These are phyloP conservation scores for fruit fly (Drosophila melanogaster) DNA, from an alignment of 1,140 invertebrate genomes.

Conservation along the genomic window Release_6_plus_ISO1_MT NT_037436.4:18369001-18369500, in stretches of 20 bases:
- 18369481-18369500: constrained; percentile 45
- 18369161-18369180: constrained; percentile 68
- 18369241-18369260: constrained; percentile 76
- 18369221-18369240: constrained; percentile 44
- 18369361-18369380: constrained; percentile 24
- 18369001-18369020: no score
- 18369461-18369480: constrained; percentile 70
- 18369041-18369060: constrained; percentile 23
- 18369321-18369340: constrained; percentile 65
- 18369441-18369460: constrained; percentile 22
- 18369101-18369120: constrained; percentile 76
- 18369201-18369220: constrained; percentile 76
- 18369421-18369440: constrained; percentile 18
- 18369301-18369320: constrained; percentile 28
- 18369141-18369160: constrained; percentile 80
- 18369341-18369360: constrained; percentile 64
- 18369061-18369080: constrained; percentile 47
- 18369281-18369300: constrained; percentile 76
- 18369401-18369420: constrained; percentile 77
- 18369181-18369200: constrained; percentile 42
- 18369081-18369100: constrained; percentile 73
- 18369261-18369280: constrained; percentile 68
- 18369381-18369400: constrained; percentile 72
- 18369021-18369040: background rate
- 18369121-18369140: constrained; percentile 6